These are phyloP conservation scores for Malurus splendens DNA, from an alignment of 2,797 vertebrate species.

Conservation along the genomic window DNA sequence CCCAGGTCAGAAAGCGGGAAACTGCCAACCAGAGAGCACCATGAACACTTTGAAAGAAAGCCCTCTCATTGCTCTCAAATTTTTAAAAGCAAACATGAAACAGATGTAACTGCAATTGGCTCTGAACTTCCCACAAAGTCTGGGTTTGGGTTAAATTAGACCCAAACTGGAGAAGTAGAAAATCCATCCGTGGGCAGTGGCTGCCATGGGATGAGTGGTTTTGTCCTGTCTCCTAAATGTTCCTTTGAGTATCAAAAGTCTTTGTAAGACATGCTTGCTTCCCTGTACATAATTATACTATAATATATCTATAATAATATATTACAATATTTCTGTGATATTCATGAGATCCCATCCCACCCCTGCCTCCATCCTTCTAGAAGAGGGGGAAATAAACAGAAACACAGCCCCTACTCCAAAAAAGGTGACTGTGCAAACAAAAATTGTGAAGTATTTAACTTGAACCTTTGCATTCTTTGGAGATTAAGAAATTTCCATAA, in stretches of 20 bases:
- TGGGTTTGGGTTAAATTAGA: neutral
- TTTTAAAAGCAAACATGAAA: neutral
- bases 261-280: neutral
- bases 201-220: accelerated
- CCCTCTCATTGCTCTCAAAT: slow-evolving; percentile 1
- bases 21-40: neutral
- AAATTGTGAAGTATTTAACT: neutral
- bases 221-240: neutral
- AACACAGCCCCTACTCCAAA: neutral
- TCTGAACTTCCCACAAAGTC: neutral
- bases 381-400: neutral
- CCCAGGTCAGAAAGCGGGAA: slow-evolving; percentile 35
- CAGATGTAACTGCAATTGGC: neutral
- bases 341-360: neutral
- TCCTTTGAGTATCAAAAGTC: neutral
- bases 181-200: neutral
- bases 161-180: neutral
- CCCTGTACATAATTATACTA: neutral
- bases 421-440: neutral
- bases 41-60: neutral
- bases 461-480: neutral
- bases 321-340: neutral
- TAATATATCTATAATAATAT: neutral
- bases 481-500: neutral
- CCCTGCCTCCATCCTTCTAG: neutral